Conservation (phyloP, 1,140 invertebrate species). For the Hyposmocoma kahamanoa region DNA sequence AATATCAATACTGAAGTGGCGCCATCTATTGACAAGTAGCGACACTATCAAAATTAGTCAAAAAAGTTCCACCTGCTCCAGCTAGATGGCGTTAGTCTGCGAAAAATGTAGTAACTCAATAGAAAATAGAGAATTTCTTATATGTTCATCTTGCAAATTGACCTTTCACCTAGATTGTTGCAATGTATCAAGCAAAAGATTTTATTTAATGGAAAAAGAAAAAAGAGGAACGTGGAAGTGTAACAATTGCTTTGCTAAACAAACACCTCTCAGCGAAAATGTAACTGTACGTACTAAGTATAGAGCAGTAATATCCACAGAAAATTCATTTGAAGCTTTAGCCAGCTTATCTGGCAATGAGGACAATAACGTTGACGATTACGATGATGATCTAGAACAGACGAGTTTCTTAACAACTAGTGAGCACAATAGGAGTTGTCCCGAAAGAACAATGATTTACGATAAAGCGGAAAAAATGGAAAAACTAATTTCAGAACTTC, state of each 20-base stretch:
- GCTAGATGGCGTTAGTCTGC: background rate
- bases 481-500: background rate
- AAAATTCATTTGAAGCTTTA: background rate
- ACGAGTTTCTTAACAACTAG: too few relatives aligned
- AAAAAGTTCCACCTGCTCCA: too few relatives aligned
- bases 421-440: slow-evolving; percentile 1
- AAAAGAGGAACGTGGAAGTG: background rate
- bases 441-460: background rate
- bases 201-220: background rate
- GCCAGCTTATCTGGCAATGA: background rate
- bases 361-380: background rate
- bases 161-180: background rate
- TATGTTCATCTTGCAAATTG: background rate
- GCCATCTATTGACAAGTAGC: too few relatives aligned
- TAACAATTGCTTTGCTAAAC: background rate
- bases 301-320: background rate
- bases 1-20: too few relatives aligned
- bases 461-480: background rate
- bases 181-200: background rate
- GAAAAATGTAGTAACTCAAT: background rate
- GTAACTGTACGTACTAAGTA: background rate
- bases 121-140: background rate
- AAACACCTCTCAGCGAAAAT: background rate
- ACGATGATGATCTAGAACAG: background rate
- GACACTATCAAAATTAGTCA: too few relatives aligned